Conservation (phyloP, 2,113 vertebrate species). For the Leptodactylus fuscus region DNA sequence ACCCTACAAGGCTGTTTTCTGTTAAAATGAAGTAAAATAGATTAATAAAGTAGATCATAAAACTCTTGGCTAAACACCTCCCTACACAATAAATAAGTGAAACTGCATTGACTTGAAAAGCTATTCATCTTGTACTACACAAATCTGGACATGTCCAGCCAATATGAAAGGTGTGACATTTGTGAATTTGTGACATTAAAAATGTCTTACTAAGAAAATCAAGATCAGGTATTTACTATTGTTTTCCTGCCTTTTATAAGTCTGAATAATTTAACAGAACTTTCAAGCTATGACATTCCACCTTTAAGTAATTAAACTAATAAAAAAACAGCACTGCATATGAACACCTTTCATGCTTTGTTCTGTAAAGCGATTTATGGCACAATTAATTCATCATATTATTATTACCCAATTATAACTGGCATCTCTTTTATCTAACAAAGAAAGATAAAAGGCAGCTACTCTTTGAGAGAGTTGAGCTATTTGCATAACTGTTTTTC, state of each 20-base stretch:
- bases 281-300: not conserved
- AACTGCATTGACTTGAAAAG: too few species aligned
- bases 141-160: too few species aligned
- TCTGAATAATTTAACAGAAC: not conserved
- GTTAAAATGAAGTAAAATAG: too few species aligned
- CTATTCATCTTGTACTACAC: too few species aligned
- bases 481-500: slow-evolving; percentile 42
- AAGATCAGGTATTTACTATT: slow-evolving; percentile 22
- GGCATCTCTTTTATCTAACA: slow-evolving; percentile 41
- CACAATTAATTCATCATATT: slow-evolving; percentile 46
- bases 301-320: slow-evolving; percentile 24
- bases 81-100: too few species aligned
- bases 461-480: slow-evolving; percentile 24
- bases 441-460: slow-evolving; percentile 43
- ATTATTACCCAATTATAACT: slow-evolving; percentile 54
- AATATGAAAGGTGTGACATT: too few species aligned
- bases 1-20: too few species aligned
- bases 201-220: not conserved
- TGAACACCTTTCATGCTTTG: slow-evolving; percentile 15
- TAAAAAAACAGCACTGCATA: not conserved
- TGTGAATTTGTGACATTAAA: not conserved
- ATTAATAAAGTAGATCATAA: too few species aligned
- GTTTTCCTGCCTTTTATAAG: not conserved
- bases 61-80: too few species aligned
- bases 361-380: slow-evolving; percentile 32